Base-by-base conservation (phyloP, 2,888 invertebrate species). In the Leucophenga montana region DNA sequence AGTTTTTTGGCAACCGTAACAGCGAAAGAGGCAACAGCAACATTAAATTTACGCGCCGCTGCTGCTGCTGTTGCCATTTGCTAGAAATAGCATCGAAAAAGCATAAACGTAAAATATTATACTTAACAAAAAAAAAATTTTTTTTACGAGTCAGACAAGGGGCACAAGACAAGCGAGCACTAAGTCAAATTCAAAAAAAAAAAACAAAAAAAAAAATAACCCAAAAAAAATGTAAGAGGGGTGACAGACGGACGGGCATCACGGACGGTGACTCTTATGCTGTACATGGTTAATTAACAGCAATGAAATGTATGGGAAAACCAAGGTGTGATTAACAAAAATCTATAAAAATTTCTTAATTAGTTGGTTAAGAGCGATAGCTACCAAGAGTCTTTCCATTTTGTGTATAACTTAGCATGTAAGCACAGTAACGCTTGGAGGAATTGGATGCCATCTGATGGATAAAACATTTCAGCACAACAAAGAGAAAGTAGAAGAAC, bases 281-380 rank as follows among this genome's bases (percentile, higher is more conserved):
- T 80, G 82, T 78, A 83, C 80, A 80, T 80, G 78, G 80, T 82
- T 81, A 81, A 83, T 82, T 81, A 83, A 82, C 80, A 78, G 39
- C 39, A 39, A 39, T 39, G 39, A 39, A 39, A 39, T 39, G n/a
- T n/a, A n/a, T n/a, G 27, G 4, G 39, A 39, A 39, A 11, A 8
- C 69, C 65, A 71, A 66, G 39, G 39, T 39, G 39, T 39, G 39
- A 39, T 39, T 39, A 39, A 39, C 8, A 8, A 39, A 16, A 44
- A 64, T 22, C 64, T 39, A 61, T 8, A 64, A 48, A 64, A 16
- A 59, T 20, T 31, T n/a, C 27, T 20, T 31, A 57, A 13, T 39
- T 44, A 16, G 5, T 14, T 27, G 44, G 8, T n/a, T n/a, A 14
- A 18, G 39, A 61, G 13, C n/a, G n/a, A n/a, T n/a, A n/a, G n/a